These are phyloP conservation scores for Lamprotornis superbus DNA, from an alignment of 2,113 vertebrate genomes.

Conservation along the genomic window DNA sequence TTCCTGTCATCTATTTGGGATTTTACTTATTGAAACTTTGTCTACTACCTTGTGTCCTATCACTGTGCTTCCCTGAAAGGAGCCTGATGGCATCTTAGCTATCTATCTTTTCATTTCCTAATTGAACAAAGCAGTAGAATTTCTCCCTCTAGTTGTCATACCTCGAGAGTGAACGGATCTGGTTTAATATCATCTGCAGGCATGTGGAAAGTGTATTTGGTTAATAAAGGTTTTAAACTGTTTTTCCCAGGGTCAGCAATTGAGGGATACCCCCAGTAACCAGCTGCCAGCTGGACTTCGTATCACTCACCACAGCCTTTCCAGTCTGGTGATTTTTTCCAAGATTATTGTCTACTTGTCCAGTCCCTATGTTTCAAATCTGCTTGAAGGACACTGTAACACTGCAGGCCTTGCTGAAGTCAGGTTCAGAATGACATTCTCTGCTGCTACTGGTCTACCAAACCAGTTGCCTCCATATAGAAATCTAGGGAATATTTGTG, in stretches of 20 bases:
- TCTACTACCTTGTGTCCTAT: background rate
- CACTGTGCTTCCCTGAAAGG: background rate
- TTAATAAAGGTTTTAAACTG: background rate
- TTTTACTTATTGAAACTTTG: background rate
- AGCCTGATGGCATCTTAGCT: background rate
- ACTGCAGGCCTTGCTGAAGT: background rate
- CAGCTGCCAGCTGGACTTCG: background rate
- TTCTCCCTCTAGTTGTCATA: background rate
- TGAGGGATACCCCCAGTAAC: background rate
- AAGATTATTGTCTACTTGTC: background rate
- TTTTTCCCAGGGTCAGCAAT: background rate
- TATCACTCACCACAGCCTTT: background rate
- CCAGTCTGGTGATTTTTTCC: background rate
- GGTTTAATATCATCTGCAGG: background rate
- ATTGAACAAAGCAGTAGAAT: background rate
- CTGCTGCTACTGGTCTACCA: background rate
- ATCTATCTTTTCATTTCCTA: background rate
- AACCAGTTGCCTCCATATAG: background rate
- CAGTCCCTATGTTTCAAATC: background rate
- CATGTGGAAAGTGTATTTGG: background rate
- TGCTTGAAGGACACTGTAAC: background rate
- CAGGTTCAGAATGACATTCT: background rate
- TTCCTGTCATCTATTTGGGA: fast-evolving
- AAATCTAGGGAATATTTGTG: background rate
- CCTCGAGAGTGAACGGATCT: background rate